Conservation (phyloP, 1,140 invertebrate genomes). For the Aethina tumida region DNA sequence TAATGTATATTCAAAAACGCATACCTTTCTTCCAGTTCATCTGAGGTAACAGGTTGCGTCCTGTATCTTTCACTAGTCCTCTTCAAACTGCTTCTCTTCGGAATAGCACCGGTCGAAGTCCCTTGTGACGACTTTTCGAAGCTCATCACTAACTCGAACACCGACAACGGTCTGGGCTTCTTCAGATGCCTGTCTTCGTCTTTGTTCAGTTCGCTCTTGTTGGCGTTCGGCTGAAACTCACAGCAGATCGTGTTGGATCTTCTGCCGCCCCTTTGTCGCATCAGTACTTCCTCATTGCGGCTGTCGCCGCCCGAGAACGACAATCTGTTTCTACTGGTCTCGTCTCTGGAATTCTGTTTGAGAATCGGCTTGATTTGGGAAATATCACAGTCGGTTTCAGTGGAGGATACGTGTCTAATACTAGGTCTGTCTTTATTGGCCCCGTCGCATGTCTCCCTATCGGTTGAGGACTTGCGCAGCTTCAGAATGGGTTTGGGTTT, state of each 20-base stretch:
- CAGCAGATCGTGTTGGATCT: constrained; percentile 27
- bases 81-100: constrained; percentile 39
- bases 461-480: constrained; percentile 44
- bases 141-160: constrained; percentile 30
- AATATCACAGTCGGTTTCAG: constrained; percentile 28
- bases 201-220: constrained; percentile 10
- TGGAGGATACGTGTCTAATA: constrained; percentile 11
- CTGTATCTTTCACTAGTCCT: constrained; percentile 43
- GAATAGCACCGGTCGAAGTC: constrained; percentile 32
- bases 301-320: constrained; percentile 43
- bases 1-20: too few species aligned
- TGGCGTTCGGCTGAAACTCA: constrained; percentile 21
- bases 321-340: constrained; percentile 43
- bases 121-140: constrained; percentile 21
- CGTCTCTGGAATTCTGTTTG: constrained; percentile 45
- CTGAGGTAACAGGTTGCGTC: constrained; percentile 56
- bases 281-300: constrained; percentile 14
- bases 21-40: constrained; percentile 51
- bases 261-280: constrained; percentile 17
- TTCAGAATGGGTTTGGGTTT: constrained; percentile 73
- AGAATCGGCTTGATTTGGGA: constrained; percentile 46
- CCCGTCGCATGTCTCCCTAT: constrained; percentile 13
- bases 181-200: constrained; percentile 21
- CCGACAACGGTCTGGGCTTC: constrained; percentile 26
- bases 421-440: constrained; percentile 12